These are phyloP conservation scores for Microctenopoma stevenorrisi DNA, from an alignment of 2,797 vertebrate species.

Conservation along the genomic window DNA sequence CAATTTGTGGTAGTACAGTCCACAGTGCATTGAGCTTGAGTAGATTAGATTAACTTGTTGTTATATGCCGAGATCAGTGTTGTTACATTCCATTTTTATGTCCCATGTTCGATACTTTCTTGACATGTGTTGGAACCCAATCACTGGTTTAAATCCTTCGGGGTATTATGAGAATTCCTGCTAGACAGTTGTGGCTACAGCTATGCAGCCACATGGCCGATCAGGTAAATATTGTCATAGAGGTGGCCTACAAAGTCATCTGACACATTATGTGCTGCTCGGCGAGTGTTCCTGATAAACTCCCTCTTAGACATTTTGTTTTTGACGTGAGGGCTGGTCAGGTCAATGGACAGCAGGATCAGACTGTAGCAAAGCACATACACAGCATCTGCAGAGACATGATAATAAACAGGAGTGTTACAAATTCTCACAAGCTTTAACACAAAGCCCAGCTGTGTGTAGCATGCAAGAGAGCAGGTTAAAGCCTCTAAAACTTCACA, in stretches of 20 bases:
- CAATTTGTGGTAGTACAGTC: slow-evolving; percentile 38
- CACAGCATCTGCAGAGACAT: slow-evolving; percentile 88
- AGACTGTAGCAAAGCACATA: slow-evolving; percentile 99
- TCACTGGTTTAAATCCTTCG: slow-evolving; percentile 48
- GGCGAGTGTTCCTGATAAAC: slow-evolving; percentile 97
- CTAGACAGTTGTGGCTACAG: slow-evolving; percentile 26
- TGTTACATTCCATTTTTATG: slow-evolving; percentile 22
- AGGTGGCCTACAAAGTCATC: slow-evolving; percentile 99
- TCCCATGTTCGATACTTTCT: slow-evolving; percentile 8
- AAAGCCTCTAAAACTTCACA: not conserved
- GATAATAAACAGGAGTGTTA: not conserved
- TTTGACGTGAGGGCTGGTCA: slow-evolving; percentile 97
- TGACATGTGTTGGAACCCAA: slow-evolving; percentile 30
- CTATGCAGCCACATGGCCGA: slow-evolving; percentile 97
- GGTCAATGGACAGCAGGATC: slow-evolving; percentile 98
- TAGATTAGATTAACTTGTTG: slow-evolving; percentile 4
- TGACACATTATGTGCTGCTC: slow-evolving; percentile 96
- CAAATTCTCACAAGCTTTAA: not conserved
- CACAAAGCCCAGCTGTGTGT: not conserved
- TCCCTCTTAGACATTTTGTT: slow-evolving; percentile 99
- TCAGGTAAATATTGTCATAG: slow-evolving; percentile 99
- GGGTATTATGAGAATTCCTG: slow-evolving; percentile 40
- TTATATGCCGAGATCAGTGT: slow-evolving; percentile 17
- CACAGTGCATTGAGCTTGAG: slow-evolving; percentile 1
- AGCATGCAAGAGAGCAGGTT: not conserved